Evolutionary conservation across 92 coral and sea anemone genomes (phyloP).

Genomic region (Siderastrea radians): DNA sequence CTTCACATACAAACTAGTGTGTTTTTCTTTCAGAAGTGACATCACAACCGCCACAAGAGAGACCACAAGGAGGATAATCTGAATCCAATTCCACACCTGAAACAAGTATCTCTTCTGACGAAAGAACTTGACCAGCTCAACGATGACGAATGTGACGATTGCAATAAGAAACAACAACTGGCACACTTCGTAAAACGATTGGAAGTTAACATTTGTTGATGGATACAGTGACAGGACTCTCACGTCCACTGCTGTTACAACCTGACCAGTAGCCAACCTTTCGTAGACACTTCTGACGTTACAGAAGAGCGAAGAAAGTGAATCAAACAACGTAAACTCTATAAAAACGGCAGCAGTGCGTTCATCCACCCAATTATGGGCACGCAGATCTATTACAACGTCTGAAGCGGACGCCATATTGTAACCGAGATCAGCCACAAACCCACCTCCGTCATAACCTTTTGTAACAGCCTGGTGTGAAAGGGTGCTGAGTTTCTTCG

Average conservation of each 20-base stretch:
- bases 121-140: conserved; percentile 14
- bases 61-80: conserved; percentile 58
- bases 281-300: conserved; percentile 72
- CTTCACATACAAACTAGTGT: too few relatives aligned
- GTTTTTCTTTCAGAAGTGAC: too few relatives aligned
- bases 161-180: too few relatives aligned
- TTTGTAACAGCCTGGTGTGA: conserved; percentile 40
- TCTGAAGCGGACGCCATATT: conserved; percentile 61
- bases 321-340: conserved; percentile 81
- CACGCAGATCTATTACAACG: conserved; percentile 46
- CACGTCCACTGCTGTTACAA: neutral
- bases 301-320: conserved; percentile 75
- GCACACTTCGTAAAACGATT: too few relatives aligned
- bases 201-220: too few relatives aligned
- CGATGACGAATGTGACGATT: too few relatives aligned
- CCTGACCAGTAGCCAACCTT: neutral
- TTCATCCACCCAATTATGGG: conserved; percentile 72
- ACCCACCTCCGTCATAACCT: conserved; percentile 54
- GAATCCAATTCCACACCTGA: conserved; percentile 86
- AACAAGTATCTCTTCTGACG: conserved; percentile 66
- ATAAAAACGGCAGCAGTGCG: conserved; percentile 70
- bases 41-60: too few relatives aligned
- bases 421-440: conserved; percentile 83
- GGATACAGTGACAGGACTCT: conserved; percentile 30
- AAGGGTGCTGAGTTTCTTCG: conserved; percentile 41